Base-by-base conservation (phyloP, 1,140 invertebrate species). In the Calosoma granatense region DNA sequence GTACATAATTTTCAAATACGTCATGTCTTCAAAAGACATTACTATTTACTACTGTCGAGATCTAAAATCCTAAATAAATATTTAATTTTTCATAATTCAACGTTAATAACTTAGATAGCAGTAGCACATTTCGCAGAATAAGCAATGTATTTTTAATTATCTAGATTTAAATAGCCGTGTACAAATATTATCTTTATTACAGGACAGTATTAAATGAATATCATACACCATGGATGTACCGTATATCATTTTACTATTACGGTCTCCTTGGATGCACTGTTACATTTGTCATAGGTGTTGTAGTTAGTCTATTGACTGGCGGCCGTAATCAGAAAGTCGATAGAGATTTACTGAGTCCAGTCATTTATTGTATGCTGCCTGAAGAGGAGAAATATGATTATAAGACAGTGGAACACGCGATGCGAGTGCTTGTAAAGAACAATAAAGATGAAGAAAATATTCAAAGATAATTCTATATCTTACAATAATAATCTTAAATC, bases 181-280 rank as follows among this genome's bases (percentile, higher is more conserved):
- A n/a, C n/a, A n/a, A n/a, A n/a, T n/a, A n/a, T n/a, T n/a, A n/a
- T n/a, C n/a, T n/a, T n/a, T n/a, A n/a, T n/a, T n/a, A n/a, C n/a
- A n/a, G n/a, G n/a, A n/a, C n/a, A n/a, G n/a, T n/a, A n/a, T n/a
- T n/a, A n/a, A n/a, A n/a, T n/a, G n/a, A n/a, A n/a, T n/a, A n/a
- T n/a, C n/a, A n/a, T n/a, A n/a, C n/a, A n/a, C 66, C 73, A 1
- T 36, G 26, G 26, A 36, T 36, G 6, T 74, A 74, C 57, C 57
- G 68, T 17, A 75, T 83, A 53, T 80, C 81, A 1, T 82, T 83
- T 60, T 76, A 82, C 51, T 83, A 79, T 57, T 83, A 79, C 59
- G 78, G 76, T 1, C 66, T 78, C 3, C 75, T 81, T 51, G 79
- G 77, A 17, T 69, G 73, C 0, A 36, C 73, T 11, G 62, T 72